Percentiles rank a stretch among this genome's conserved stretches.
phyloP scores from a whole-genome alignment of 2,888 invertebrate genomes.

The Acholoe squamosa region DNA sequence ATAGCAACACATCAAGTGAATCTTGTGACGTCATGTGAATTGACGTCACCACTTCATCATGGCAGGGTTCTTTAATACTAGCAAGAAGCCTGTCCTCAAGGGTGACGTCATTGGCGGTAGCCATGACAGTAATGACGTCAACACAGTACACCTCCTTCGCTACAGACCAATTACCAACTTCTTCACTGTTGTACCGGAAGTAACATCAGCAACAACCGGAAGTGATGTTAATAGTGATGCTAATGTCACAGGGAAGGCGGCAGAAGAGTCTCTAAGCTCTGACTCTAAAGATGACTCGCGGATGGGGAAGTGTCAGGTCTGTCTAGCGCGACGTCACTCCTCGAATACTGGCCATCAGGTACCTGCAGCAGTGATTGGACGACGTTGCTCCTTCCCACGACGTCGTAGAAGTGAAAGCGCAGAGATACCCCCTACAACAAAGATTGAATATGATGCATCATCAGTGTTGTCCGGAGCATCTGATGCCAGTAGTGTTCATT shows the following conservation, averaged over 20 bases:
- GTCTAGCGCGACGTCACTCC: neutral
- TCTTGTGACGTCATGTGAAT: neutral
- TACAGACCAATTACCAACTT: neutral
- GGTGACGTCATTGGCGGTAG: neutral
- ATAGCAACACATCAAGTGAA: neutral
- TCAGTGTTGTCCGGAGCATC: neutral
- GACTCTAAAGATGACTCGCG: neutral
- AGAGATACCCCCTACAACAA: neutral
- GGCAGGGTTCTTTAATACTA: neutral
- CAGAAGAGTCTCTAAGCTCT: neutral
- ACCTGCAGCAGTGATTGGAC: neutral
- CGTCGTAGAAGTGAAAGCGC: neutral
- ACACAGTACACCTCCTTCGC: neutral
- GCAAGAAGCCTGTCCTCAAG: neutral
- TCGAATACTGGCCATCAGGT: neutral
- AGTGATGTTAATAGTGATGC: neutral
- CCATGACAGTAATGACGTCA: neutral
- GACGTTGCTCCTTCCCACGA: neutral
- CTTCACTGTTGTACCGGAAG: neutral
- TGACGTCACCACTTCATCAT: neutral
- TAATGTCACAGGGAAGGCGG: neutral
- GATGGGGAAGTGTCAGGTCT: neutral
- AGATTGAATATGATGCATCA: neutral
- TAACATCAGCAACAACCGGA: neutral
- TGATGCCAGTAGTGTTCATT: neutral